These are phyloP conservation scores for Thunnus thynnus DNA, from an alignment of 2,113 vertebrate species.

Conservation along the genomic window DNA sequence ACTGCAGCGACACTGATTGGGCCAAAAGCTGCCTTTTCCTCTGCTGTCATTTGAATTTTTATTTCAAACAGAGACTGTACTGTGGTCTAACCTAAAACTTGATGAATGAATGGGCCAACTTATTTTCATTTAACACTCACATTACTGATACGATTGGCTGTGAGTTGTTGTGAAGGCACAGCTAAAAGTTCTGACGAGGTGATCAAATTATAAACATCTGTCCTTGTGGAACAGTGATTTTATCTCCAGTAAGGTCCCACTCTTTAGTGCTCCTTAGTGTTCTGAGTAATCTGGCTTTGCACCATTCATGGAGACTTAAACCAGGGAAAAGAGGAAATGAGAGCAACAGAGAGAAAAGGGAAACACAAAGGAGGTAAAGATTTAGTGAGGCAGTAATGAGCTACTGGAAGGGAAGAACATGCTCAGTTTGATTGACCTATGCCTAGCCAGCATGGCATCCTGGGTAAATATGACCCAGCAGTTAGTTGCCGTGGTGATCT, in stretches of 20 bases:
- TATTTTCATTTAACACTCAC: conserved; percentile 23
- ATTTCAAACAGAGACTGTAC: neutral
- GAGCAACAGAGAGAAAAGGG: conserved; percentile 40
- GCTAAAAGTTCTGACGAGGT: conserved; percentile 37
- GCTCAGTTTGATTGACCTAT: conserved; percentile 46
- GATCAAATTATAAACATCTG: conserved; percentile 63
- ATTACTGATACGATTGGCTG: conserved; percentile 16
- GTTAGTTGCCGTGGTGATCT: conserved; percentile 55
- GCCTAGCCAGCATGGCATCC: conserved; percentile 44
- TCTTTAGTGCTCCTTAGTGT: conserved; percentile 3
- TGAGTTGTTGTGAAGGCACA: conserved; percentile 25
- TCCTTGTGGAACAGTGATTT: conserved; percentile 41
- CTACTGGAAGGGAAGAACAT: conserved; percentile 58
- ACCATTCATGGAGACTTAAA: conserved; percentile 9
- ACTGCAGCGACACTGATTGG: neutral
- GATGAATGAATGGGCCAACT: conserved; percentile 18
- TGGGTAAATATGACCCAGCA: conserved; percentile 65
- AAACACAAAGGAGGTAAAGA: conserved; percentile 56
- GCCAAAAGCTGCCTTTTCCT: conserved; percentile 22
- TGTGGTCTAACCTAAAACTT: conserved; percentile 7
- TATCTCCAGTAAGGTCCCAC: conserved; percentile 9
- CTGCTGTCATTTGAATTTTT: neutral
- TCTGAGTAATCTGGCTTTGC: conserved; percentile 48
- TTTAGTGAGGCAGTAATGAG: conserved; percentile 70
- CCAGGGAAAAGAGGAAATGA: conserved; percentile 43